phyloP scores from a whole-genome alignment of 2,797 vertebrate species.

The Sebastiscus tertius region DNA sequence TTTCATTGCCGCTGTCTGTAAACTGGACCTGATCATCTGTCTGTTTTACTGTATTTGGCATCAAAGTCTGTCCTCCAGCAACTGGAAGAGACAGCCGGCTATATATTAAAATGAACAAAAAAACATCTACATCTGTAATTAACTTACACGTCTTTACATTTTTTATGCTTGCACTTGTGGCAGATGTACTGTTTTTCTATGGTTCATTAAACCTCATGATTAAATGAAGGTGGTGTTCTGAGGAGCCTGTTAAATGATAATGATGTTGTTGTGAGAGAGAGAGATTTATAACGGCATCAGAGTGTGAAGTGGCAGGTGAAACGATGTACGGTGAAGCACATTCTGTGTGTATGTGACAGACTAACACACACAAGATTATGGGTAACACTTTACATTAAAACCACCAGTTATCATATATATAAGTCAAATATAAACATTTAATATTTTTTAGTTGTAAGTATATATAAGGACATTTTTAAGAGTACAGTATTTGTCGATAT shows the following conservation, averaged over 20 bases:
- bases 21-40: background rate
- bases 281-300: background rate
- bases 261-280: background rate
- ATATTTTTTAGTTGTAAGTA: background rate
- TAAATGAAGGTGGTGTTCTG: background rate
- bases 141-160: background rate
- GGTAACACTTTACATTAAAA: too few relatives aligned
- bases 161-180: background rate
- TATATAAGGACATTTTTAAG: background rate
- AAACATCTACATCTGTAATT: background rate
- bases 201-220: background rate
- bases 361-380: too few relatives aligned
- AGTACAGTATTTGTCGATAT: background rate
- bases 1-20: background rate
- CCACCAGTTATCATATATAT: background rate
- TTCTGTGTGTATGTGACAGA: background rate
- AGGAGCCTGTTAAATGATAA: background rate
- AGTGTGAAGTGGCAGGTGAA: background rate
- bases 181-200: background rate
- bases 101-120: background rate
- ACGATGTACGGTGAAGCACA: fast-evolving
- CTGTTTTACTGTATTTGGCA: background rate
- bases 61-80: background rate
- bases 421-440: fast-evolving
- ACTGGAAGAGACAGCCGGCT: too few relatives aligned